Conservation (phyloP, 2,888 invertebrate genomes). For the Mactromeris polynyma region DNA sequence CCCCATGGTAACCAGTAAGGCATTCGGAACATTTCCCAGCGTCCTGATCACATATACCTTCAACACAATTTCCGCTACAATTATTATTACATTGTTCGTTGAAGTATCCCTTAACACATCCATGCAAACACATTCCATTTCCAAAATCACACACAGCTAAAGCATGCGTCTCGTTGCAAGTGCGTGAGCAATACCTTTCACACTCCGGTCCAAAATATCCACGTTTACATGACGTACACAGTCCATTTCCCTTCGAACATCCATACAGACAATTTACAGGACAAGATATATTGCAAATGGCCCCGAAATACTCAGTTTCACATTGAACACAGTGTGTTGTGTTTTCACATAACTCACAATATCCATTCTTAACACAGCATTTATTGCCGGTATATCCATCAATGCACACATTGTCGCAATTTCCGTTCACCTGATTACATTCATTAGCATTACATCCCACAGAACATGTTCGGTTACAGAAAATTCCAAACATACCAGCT, state of each 20-base stretch:
- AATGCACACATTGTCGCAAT: too few species aligned
- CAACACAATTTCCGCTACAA: not conserved
- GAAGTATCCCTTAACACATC: not conserved
- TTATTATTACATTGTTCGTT: not conserved
- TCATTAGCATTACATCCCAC: too few species aligned
- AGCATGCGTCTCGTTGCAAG: not conserved
- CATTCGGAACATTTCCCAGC: conserved; percentile 43
- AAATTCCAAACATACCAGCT: too few species aligned
- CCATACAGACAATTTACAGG: too few species aligned
- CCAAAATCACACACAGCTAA: not conserved
- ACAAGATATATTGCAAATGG: too few species aligned
- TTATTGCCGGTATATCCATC: too few species aligned
- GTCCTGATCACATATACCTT: conserved; percentile 35
- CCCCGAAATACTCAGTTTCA: too few species aligned
- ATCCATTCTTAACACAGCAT: too few species aligned
- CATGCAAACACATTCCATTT: not conserved
- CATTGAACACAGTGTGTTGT: too few species aligned
- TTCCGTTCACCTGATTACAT: too few species aligned
- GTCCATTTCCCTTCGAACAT: not conserved
- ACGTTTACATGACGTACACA: not conserved
- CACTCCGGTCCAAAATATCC: not conserved
- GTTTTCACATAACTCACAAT: too few species aligned
- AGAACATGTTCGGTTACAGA: too few species aligned
- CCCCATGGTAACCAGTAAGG: conserved; percentile 40
- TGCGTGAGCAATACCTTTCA: not conserved